A percentile compares a stretch with the other conserved stretches of the same genome.
These are phyloP conservation scores for Myrmecobius fasciatus DNA, from an alignment of 2,113 vertebrate species.

Conservation along the genomic window DNA sequence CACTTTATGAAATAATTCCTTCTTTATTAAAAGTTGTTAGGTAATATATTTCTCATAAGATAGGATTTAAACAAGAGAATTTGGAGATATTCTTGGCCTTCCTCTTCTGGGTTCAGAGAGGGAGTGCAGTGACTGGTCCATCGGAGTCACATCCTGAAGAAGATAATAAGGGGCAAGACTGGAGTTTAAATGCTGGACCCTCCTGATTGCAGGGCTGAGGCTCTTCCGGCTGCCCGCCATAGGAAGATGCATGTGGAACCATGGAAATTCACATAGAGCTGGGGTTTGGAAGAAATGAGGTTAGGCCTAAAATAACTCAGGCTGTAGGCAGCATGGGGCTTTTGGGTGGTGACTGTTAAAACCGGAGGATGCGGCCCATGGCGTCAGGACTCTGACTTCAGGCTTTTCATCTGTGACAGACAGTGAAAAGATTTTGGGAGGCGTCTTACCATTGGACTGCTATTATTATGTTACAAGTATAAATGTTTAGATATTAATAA, in stretches of 20 bases:
- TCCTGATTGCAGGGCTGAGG: not conserved
- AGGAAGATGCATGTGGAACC: conserved; percentile 55
- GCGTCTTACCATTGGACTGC: not conserved
- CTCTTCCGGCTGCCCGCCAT: not conserved
- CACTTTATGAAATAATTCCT: not conserved
- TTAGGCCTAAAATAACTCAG: conserved; percentile 51
- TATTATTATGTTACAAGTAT: not conserved
- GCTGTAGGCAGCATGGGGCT: conserved; percentile 34
- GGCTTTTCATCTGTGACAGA: not conserved
- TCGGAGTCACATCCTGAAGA: not conserved
- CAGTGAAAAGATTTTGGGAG: not conserved
- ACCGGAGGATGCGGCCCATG: not conserved
- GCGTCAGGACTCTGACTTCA: not conserved
- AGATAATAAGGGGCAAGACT: not conserved
- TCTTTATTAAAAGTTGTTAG: not conserved
- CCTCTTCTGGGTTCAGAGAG: not conserved
- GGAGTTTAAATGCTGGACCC: not conserved
- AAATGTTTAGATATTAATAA: not conserved
- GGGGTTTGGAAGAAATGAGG: conserved; percentile 56
- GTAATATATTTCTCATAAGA: not conserved
- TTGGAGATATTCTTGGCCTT: not conserved
- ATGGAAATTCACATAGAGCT: conserved; percentile 60
- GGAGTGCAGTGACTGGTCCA: not conserved
- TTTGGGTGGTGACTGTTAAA: not conserved
- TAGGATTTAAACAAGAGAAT: not conserved